A percentile compares a stretch with the other conserved stretches of the same genome.
These are phyloP conservation scores for Pseudorhiza aurosa DNA, from an alignment of 30 jellyfish, hydroid and myxozoan genomes.

Conservation along the genomic window DNA sequence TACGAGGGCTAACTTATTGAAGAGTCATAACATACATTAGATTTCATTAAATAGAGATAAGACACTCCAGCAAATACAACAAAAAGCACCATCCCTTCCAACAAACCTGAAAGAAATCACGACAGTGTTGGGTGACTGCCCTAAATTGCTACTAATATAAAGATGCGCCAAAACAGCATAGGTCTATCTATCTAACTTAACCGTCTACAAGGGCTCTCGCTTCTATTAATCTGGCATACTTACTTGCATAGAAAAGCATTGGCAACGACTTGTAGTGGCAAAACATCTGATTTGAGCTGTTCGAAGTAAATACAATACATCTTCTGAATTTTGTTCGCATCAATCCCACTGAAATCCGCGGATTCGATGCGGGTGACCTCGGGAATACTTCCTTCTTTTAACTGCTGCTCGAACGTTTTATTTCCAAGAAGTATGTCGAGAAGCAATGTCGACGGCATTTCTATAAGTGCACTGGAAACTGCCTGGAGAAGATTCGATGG, in stretches of 20 bases:
- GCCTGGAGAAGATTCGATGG: constrained; percentile 22
- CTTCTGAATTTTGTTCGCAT: background rate
- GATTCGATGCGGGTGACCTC: background rate
- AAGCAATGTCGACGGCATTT: constrained; percentile 19
- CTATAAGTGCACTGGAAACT: constrained; percentile 10
- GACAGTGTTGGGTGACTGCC: too few species aligned
- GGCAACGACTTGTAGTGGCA: constrained; percentile 32
- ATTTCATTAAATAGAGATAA: too few species aligned
- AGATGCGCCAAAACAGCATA: too few species aligned
- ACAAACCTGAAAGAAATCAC: too few species aligned
- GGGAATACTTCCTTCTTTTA: constrained; percentile 8
- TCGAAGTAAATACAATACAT: background rate
- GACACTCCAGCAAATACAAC: too few species aligned
- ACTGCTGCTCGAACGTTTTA: constrained; percentile 26
- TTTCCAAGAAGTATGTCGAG: constrained; percentile 31
- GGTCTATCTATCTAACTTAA: too few species aligned
- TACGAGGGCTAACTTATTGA: too few species aligned
- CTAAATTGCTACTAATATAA: too few species aligned
- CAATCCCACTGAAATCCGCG: background rate
- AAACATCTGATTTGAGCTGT: constrained; percentile 8
- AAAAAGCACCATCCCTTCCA: too few species aligned
- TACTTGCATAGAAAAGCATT: constrained; percentile 43
- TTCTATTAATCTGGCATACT: background rate
- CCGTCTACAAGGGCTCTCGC: too few species aligned
- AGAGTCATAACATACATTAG: too few species aligned